phyloP scores from a whole-genome alignment of 2,888 invertebrate genomes.

The Belgica antarctica region DNA sequence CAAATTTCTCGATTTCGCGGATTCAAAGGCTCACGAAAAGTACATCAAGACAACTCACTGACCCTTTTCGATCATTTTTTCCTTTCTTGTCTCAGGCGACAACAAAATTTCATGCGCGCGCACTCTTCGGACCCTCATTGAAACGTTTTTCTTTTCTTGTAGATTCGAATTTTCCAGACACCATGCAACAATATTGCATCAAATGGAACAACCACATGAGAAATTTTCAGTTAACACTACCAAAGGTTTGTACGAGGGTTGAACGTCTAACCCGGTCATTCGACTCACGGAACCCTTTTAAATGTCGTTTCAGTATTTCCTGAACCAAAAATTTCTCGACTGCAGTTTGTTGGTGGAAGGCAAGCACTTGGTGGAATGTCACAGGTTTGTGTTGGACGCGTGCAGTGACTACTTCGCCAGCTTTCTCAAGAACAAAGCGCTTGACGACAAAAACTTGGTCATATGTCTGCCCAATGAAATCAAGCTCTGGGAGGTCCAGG shows the following conservation, averaged over 20 bases:
- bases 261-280: neutral
- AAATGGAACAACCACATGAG: slow-evolving; percentile 56
- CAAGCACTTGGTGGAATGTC: slow-evolving; percentile 74
- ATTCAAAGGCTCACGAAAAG: too few relatives aligned
- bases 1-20: neutral
- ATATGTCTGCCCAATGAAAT: slow-evolving; percentile 78
- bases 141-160: too few relatives aligned
- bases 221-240: slow-evolving; percentile 55
- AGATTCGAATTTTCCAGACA: neutral
- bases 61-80: neutral
- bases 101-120: slow-evolving; percentile 14
- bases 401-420: slow-evolving; percentile 82
- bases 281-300: neutral
- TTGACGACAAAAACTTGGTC: slow-evolving; percentile 71
- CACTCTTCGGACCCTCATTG: slow-evolving; percentile 21
- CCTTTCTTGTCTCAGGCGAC: slow-evolving; percentile 13
- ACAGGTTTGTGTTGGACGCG: slow-evolving; percentile 80
- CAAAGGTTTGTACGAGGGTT: slow-evolving; percentile 47
- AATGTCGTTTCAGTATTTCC: slow-evolving; percentile 50
- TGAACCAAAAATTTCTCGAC: slow-evolving; percentile 68
- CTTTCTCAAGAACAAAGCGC: slow-evolving; percentile 76
- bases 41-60: neutral
- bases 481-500: slow-evolving; percentile 80
- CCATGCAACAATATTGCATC: slow-evolving; percentile 54
- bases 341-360: slow-evolving; percentile 87